Evolutionary conservation across 2,113 vertebrate species (phyloP), one percentile per base, ranked within the genome.

Genomic region (Epinephelus lanceolatus): DNA sequence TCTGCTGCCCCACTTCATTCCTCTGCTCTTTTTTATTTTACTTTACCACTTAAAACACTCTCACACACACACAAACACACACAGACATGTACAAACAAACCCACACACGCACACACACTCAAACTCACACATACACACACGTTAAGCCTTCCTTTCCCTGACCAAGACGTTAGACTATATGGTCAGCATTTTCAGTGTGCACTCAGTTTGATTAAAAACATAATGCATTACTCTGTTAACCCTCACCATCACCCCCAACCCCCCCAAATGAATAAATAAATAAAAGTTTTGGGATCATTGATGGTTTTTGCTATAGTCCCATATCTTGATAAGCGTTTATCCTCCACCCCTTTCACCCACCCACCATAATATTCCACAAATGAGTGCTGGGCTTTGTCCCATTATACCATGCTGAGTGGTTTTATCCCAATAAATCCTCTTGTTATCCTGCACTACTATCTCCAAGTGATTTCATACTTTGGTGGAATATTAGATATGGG

Each of bases 181-280:
- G 81, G 76, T 94, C 90, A 93, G 92, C 91, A 90, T 85, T 93
- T 93, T 89, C 45, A 89, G 72, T 67, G 37, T 90, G 92, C 89
- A 93, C 93, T 94, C 81, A 91, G 51, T 89, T 92, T 93, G 92
- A 93, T 92, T 93, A 93, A 91, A 94, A 91, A 55, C 67, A 84
- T 88, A 92, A 86, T 87, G 82, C 88, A 93, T 89, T 75, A 63
- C 84, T 86, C 56, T 89, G 86, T 91, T 79, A 80, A 81, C 76
- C 70, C 18, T 59, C 67, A 85, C 65, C 68, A 51, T 78, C 77
- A 51, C 57, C 65, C 71, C 82, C 62, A 40, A 25, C 53, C 57
- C 55, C 55, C 33, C 42, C 49, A 79, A 80, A 84, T 72, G 14
- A 87, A 88, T 66, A 71, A 59, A 85, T 83, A 82, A 91, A 92